Evolutionary conservation across 2,888 invertebrate genomes (phyloP).

Genomic region (Disparrhopalites patrizii): DNA sequence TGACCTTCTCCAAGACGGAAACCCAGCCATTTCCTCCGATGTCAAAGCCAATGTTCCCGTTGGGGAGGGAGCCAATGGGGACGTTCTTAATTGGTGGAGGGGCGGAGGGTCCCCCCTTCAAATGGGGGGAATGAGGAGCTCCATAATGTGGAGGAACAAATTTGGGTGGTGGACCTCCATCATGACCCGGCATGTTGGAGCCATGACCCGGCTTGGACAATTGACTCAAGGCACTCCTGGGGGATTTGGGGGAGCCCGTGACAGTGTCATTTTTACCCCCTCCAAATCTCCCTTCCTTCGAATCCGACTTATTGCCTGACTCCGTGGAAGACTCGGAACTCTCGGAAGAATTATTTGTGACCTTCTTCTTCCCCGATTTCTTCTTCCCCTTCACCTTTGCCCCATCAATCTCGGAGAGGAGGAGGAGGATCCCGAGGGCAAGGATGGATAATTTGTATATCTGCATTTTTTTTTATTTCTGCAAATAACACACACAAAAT

Average conservation of each 20-base stretch:
- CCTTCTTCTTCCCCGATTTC: neutral
- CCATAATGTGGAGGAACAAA: neutral
- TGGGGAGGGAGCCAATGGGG: neutral
- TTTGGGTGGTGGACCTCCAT: no score
- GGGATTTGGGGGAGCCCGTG: neutral
- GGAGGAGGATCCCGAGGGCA: neutral
- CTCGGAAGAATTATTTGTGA: neutral
- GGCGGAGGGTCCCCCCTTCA: neutral
- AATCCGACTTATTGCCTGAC: neutral
- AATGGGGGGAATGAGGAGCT: neutral
- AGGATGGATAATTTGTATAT: neutral
- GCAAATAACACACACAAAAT: no score
- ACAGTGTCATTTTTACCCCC: no score
- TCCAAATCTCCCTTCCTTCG: no score
- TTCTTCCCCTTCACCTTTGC: neutral
- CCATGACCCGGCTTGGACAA: neutral
- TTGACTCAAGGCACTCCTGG: neutral
- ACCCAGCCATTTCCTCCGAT: neutral
- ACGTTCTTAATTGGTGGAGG: neutral
- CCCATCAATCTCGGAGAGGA: neutral
- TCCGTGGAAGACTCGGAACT: neutral
- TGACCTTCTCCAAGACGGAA: neutral
- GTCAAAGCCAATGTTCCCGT: neutral
- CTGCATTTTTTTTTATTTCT: neutral
- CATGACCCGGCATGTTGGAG: neutral